phyloP scores from a whole-genome alignment of 2,113 vertebrate species.

The Oncorhynchus keta region DNA sequence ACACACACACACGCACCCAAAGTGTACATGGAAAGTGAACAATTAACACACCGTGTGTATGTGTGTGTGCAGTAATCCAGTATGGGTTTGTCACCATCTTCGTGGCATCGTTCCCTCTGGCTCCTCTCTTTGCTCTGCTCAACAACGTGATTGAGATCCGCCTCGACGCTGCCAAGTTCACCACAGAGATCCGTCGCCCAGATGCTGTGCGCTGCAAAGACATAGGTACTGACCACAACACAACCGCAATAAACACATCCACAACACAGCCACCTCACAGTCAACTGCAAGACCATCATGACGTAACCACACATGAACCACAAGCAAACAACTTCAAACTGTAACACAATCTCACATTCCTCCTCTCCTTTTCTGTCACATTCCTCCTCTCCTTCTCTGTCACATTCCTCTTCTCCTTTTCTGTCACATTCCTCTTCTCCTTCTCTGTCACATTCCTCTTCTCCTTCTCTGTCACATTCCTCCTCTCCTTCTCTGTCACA shows the following conservation, averaged over 20 bases:
- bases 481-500: too few relatives aligned
- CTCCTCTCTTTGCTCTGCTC: slow-evolving; percentile 92
- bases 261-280: not conserved
- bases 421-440: too few relatives aligned
- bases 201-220: slow-evolving; percentile 93
- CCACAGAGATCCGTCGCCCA: slow-evolving; percentile 87
- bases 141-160: slow-evolving; percentile 98
- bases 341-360: too few relatives aligned
- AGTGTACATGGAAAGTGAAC: not conserved
- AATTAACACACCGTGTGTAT: not conserved
- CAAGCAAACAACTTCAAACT: too few relatives aligned
- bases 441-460: too few relatives aligned
- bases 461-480: too few relatives aligned
- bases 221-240: slow-evolving; percentile 78
- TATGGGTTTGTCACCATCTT: slow-evolving; percentile 97
- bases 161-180: slow-evolving; percentile 94
- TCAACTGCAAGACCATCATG: not conserved
- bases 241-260: not conserved
- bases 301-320: too few relatives aligned
- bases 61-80: slow-evolving; percentile 84
- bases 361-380: too few relatives aligned
- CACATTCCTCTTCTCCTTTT: too few relatives aligned
- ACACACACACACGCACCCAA: not conserved
- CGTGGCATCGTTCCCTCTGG: slow-evolving; percentile 96
- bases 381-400: too few relatives aligned